These are phyloP conservation scores for Brienomyrus brachyistius DNA, from an alignment of 2,113 vertebrate genomes.

Conservation along the genomic window DNA sequence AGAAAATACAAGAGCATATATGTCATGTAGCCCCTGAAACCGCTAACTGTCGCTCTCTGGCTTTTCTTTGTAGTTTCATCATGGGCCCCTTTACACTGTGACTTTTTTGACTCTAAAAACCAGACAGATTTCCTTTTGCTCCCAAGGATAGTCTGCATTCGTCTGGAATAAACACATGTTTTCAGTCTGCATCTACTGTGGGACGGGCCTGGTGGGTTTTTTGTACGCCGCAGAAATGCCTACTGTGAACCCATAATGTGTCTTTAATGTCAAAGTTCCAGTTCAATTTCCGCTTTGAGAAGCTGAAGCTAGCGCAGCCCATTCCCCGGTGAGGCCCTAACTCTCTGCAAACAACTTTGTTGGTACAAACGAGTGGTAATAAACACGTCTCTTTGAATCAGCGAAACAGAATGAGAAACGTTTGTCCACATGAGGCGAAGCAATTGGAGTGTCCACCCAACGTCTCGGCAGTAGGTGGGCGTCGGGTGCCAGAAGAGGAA, in stretches of 20 bases:
- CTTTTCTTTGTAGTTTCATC: constrained; percentile 24
- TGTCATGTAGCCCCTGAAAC: constrained; percentile 9
- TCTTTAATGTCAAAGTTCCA: neutral
- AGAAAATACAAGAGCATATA: constrained; percentile 7
- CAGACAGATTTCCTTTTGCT: constrained; percentile 10
- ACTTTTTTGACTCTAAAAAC: neutral
- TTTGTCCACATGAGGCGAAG: neutral
- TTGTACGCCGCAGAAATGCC: neutral
- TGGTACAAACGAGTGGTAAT: neutral
- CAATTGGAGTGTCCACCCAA: neutral
- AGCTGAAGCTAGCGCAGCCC: neutral
- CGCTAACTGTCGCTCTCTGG: constrained; percentile 32
- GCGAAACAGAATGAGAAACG: neutral
- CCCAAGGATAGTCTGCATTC: neutral
- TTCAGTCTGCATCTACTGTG: neutral
- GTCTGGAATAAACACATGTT: constrained; percentile 15
- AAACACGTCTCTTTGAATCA: neutral
- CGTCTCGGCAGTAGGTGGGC: neutral
- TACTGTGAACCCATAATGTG: neutral
- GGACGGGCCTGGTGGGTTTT: neutral
- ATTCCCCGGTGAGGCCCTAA: neutral
- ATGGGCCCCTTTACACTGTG: neutral
- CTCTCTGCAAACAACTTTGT: neutral
- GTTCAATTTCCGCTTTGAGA: neutral
- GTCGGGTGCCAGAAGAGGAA: neutral